Percentiles rank a stretch among this genome's conserved stretches.
phyloP scores from a whole-genome alignment of 2,888 invertebrate genomes.

The Drosophila suboccidentalis region DNA sequence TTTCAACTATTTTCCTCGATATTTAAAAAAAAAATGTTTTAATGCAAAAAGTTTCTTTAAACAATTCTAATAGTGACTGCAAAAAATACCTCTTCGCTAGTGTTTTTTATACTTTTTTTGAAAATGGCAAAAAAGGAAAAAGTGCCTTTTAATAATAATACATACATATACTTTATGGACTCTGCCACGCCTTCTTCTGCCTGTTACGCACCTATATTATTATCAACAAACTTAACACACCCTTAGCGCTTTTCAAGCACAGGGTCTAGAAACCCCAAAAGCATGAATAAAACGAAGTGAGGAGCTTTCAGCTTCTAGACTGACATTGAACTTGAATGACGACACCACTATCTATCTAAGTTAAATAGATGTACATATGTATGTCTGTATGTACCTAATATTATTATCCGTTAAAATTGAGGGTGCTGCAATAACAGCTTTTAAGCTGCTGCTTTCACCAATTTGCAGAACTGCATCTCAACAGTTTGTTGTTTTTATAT shows the following conservation, averaged over 20 bases:
- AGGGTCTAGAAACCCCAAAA: conserved; percentile 5
- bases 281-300: conserved; percentile 18
- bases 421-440: conserved; percentile 37
- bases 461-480: conserved; percentile 59
- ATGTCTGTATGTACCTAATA: neutral
- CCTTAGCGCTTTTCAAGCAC: neutral
- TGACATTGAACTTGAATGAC: conserved; percentile 80
- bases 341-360: conserved; percentile 16
- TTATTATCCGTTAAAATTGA: conserved; percentile 16
- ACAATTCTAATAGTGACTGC: no score
- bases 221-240: neutral
- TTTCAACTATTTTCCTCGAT: no score
- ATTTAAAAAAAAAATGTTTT: no score
- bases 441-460: conserved; percentile 56
- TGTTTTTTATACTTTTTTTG: no score
- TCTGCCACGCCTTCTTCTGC: no score
- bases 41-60: no score
- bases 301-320: conserved; percentile 57
- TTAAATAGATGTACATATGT: conserved; percentile 9
- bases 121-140: no score
- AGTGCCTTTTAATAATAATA: no score
- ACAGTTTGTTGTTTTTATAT: conserved; percentile 69
- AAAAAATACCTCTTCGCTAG: no score
- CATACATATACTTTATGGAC: no score
- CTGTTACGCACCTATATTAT: no score